These are phyloP conservation scores for Phocoena sinus DNA, from an alignment of 2,113 vertebrate genomes.

Conservation along the genomic window DNA sequence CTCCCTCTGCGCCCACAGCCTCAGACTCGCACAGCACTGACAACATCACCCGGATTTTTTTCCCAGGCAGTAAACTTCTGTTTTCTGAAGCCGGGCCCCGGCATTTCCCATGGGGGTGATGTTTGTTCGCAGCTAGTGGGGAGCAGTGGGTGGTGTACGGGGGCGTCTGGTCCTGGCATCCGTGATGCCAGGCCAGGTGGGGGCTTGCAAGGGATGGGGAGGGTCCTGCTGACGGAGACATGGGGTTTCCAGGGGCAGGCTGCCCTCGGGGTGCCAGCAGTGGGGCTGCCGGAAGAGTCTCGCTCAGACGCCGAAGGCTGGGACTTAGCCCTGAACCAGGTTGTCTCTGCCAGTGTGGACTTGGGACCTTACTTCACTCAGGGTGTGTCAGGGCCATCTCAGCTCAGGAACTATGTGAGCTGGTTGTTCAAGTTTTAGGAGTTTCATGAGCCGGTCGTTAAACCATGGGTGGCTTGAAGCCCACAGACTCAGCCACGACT, in stretches of 20 bases:
- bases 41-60: background rate
- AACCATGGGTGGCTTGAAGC: background rate
- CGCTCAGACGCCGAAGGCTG: background rate
- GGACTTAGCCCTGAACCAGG: too few relatives aligned
- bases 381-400: background rate
- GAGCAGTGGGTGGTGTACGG: fast-evolving
- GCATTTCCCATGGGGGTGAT: background rate
- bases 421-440: background rate
- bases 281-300: too few relatives aligned
- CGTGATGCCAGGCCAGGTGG: too few relatives aligned
- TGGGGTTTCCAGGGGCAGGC: background rate
- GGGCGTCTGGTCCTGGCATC: background rate
- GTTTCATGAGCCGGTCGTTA: background rate
- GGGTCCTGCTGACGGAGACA: fast-evolving
- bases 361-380: background rate
- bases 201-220: background rate
- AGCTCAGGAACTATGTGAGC: background rate
- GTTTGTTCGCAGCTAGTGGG: background rate
- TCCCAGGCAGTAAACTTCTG: background rate
- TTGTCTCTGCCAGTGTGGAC: background rate
- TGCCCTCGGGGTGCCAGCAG: background rate
- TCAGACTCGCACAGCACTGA: fast-evolving
- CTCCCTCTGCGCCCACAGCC: fast-evolving
- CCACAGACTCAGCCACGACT: fast-evolving
- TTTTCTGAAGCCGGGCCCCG: background rate